phyloP scores from a whole-genome alignment of 2,888 invertebrate genomes.

The Elegia similella region DNA sequence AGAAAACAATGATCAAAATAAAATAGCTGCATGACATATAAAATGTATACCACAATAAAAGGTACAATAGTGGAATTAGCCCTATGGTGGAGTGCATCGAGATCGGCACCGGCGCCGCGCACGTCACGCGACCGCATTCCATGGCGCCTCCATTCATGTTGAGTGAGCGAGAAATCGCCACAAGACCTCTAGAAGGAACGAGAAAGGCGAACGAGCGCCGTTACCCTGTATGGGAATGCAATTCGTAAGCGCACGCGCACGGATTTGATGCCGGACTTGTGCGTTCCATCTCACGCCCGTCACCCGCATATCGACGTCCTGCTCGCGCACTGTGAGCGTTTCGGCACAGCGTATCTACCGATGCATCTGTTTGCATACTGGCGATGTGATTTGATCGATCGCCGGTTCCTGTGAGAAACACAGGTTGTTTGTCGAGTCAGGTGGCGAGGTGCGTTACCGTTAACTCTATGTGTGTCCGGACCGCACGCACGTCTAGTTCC shows the following conservation, averaged over 20 bases:
- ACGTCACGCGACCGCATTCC: slow-evolving; percentile 84
- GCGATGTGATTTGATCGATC: slow-evolving; percentile 71
- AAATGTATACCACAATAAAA: slow-evolving; percentile 2
- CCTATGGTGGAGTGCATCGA: slow-evolving; percentile 76
- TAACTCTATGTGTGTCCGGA: slow-evolving; percentile 52
- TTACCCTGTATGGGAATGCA: slow-evolving; percentile 76
- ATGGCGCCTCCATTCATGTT: slow-evolving; percentile 77
- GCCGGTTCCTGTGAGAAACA: slow-evolving; percentile 73
- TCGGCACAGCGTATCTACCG: slow-evolving; percentile 55
- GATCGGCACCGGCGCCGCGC: slow-evolving; percentile 81
- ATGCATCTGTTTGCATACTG: slow-evolving; percentile 67
- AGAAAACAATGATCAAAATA: background rate
- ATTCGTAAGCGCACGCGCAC: slow-evolving; percentile 76
- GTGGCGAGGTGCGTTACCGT: slow-evolving; percentile 62
- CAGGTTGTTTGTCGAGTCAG: slow-evolving; percentile 70
- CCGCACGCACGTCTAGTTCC: slow-evolving; percentile 44
- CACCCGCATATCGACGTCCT: slow-evolving; percentile 48
- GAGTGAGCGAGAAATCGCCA: slow-evolving; percentile 61
- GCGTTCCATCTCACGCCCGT: slow-evolving; percentile 54
- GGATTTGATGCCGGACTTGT: slow-evolving; percentile 64
- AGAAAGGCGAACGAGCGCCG: slow-evolving; percentile 66
- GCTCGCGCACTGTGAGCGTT: slow-evolving; percentile 45
- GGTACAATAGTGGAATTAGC: slow-evolving; percentile 54
- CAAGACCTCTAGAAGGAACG: slow-evolving; percentile 59
- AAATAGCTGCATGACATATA: background rate